Base-by-base conservation (phyloP, 2,113 vertebrate genomes). In the Saguinus imperator region DNA sequence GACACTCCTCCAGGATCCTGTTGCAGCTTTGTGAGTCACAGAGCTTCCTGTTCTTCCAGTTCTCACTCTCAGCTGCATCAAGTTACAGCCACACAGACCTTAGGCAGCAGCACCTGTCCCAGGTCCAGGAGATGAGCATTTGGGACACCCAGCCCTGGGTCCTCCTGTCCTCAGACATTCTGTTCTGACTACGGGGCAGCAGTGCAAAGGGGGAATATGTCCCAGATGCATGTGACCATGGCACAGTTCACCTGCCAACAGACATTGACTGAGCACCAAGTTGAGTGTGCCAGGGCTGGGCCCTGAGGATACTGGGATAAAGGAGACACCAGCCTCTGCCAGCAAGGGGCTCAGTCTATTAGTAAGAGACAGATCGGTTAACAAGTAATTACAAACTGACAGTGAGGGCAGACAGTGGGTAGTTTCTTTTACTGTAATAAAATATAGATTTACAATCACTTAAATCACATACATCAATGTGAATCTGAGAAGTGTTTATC, bases 11-110 rank as follows among this genome's bases (percentile, higher is more conserved):
- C 4, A 17, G 92, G 97, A 97, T 98, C 97, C 98, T 95, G 94
- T 82, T 32, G 70, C 93, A 43, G 20, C 0, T 0, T 45, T 18
- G 7, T 98, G 98, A 99, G 91, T 98, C 98, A 98, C 92, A 92
- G 32, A 90, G 52, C 72, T 98, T 99, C 98, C 98, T 98, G 98
- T 98, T 97, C 94, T 75, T 94, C 97, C 96, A 97, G 98, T 97
- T 98, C 97, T 94, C 66, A 11, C 91, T 97, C 91, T 91, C n/a
- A 45, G 75, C 75, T 94, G 94, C 79, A 52, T 57, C 21, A 13
- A 75, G 58, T 95, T 84, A 89, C 89, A 93, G 89, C 81, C 75
- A 85, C 86, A 87, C 43, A 57, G 68, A 87, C 37, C 35, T 83
- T 10, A 21, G 40, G 66, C 23, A 25, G 79, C 25, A 40, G 75